Evolutionary conservation across 2,888 invertebrate species (phyloP), one percentile per base, ranked within the genome.

Genomic region (Trachelus troglodyta): DNA sequence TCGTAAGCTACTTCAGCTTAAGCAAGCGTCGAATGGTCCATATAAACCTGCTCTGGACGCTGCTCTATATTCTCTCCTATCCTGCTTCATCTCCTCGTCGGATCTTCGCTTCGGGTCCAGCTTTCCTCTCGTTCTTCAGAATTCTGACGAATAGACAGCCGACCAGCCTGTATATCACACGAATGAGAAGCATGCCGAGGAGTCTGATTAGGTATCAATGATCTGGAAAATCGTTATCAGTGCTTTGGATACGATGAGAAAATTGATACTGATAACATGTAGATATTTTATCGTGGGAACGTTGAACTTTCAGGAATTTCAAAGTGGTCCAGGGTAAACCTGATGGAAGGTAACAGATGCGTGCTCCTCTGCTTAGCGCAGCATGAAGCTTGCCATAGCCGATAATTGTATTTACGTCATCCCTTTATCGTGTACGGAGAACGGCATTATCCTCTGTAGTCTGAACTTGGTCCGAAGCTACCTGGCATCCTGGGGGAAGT

Each of bases 331-430:
- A 56, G 56, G 23, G 56, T 56, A 23, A 23, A 56, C 23, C 23
- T 23, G 56, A 56, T 9, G 56, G 23, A 56, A 56, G 9, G 23
- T 56, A 56, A 23, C 56, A 56, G 56, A 56, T 56, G 56, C 56
- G 56, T 23, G 23, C 56, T 9, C 23, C 23, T 56, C 23, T 56
- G 56, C 23, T 56, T 56, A 56, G 56, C 9, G 74, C 74, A 75
- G 74, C 77, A 81, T 77, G 76, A 75, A 81, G 77, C 79, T 81
- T 82, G 77, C 83, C 81, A 81, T 86, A 83, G 56, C 56, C 56
- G 56, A 56, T 89, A 89, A 90, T 89, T 89, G 86, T 86, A 84
- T 89, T 87, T 87, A 85, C 86, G 86, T 88, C 86, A 85, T 87
- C 83, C 82, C 83, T 76, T 80, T 80, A 84, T 82, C 84, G 85